Evolutionary conservation across 2,797 vertebrate genomes (phyloP), one percentile per base, ranked within the genome.

Genomic region (Lutjanus campechanus): DNA sequence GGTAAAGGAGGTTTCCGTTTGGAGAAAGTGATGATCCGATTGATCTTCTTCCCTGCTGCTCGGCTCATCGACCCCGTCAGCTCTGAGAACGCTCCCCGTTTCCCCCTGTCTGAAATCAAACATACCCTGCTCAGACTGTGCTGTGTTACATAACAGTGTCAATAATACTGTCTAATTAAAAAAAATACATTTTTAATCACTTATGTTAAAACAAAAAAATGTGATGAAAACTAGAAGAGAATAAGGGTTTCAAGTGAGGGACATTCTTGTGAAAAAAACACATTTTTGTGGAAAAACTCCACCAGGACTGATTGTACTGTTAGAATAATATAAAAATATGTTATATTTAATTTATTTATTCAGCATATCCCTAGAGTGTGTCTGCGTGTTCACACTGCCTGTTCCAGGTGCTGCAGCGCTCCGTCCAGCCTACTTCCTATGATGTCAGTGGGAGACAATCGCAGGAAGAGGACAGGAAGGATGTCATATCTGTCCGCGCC

Each of bases 11-110:
- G 94, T 87, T 99, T 99, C 93, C 97, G 97, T 90, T 99, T 99
- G 83, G 98, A 98, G 92, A 99, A 99, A 84, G 97, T 97, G 93
- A 99, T 99, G 92, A 99, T 99, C 59, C 97, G 96, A 77, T 96
- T 99, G 94, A 99, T 99, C 92, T 99, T 99, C 87, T 96, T 97
- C 49, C 98, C 98, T 0, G 98, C 98, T 0, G 96, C 98, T 47
- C 97, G 95, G 91, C 98, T 99, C 96, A 99, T 94, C 0, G 98
- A 98, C 60, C 97, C 98, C 43, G 98, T 99, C 80, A 99, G 94
- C 79, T 99, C 98, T 0, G 98, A 97, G 90, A 99, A 96, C 0
- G 97, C 94, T 0, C 97, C 96, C 22, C 96, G 97, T 92, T 98
- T 99, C 66, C 90, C 96, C 88, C 97, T 97, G 59, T 91, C 98